Evolutionary conservation across 1,140 invertebrate species (phyloP).

Genomic region (Palaemon carinicauda): DNA sequence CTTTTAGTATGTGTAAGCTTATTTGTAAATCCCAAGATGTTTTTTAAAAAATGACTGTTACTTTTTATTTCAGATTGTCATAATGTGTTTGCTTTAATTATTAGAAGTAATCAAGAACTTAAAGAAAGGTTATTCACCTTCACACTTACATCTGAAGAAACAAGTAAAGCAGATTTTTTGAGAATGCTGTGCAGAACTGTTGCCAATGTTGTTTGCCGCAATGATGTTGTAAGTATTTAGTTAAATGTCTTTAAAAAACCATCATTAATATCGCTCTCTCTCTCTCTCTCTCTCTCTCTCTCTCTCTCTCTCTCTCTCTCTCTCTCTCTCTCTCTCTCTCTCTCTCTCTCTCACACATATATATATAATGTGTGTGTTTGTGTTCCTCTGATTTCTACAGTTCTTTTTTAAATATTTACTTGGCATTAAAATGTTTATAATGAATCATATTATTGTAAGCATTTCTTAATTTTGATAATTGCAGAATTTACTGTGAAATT

Average conservation of each 20-base stretch:
- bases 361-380: neutral
- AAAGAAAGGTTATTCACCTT: conserved; percentile 91
- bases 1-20: no score
- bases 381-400: neutral
- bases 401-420: neutral
- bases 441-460: no score
- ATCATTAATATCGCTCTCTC: no score
- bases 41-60: neutral
- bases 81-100: conserved; percentile 87
- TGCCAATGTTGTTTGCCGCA: conserved; percentile 66
- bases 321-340: no score
- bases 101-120: conserved; percentile 81
- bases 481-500: no score
- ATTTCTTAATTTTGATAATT: no score
- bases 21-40: neutral
- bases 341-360: no score
- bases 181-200: conserved; percentile 85
- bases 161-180: conserved; percentile 82
- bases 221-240: conserved; percentile 66
- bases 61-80: conserved; percentile 74
- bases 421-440: neutral
- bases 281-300: no score
- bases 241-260: neutral
- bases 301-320: no score
- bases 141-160: conserved; percentile 80